phyloP scores from a whole-genome alignment of 2,797 vertebrate species.

The Oreortyx pictus region DNA sequence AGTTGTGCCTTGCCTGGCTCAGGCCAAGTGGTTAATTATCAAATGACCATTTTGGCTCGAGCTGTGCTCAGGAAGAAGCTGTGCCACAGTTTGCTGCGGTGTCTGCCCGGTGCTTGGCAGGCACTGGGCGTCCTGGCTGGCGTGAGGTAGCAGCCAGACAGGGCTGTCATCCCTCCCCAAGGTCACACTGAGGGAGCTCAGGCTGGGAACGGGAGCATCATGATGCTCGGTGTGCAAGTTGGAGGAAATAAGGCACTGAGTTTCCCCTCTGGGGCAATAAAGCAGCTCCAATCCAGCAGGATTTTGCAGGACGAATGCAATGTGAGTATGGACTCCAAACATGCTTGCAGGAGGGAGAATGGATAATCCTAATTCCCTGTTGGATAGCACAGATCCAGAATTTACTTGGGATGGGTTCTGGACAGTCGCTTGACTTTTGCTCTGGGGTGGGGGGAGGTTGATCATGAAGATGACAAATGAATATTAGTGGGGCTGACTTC shows the following conservation, averaged over 20 bases:
- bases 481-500: not conserved
- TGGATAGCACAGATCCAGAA: not conserved
- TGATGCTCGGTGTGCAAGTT: not conserved
- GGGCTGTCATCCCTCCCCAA: not conserved
- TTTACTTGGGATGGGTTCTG: not conserved
- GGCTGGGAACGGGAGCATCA: not conserved
- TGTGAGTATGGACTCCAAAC: not conserved
- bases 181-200: not conserved
- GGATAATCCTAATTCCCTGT: not conserved
- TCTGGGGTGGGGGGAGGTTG: not conserved
- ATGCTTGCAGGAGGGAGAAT: not conserved
- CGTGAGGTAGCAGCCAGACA: not conserved
- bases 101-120: not conserved
- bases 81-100: not conserved
- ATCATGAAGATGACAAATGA: not conserved
- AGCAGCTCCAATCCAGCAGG: not conserved
- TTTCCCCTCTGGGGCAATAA: not conserved
- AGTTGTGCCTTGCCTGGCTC: not conserved
- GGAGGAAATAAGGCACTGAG: not conserved
- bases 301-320: not conserved
- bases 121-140: not conserved
- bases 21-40: conserved; percentile 7
- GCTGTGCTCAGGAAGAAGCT: not conserved
- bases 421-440: not conserved
- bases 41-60: conserved; percentile 38